Evolutionary conservation across 2,113 vertebrate genomes (phyloP).

Genomic region (Hepsetus odoe): DNA sequence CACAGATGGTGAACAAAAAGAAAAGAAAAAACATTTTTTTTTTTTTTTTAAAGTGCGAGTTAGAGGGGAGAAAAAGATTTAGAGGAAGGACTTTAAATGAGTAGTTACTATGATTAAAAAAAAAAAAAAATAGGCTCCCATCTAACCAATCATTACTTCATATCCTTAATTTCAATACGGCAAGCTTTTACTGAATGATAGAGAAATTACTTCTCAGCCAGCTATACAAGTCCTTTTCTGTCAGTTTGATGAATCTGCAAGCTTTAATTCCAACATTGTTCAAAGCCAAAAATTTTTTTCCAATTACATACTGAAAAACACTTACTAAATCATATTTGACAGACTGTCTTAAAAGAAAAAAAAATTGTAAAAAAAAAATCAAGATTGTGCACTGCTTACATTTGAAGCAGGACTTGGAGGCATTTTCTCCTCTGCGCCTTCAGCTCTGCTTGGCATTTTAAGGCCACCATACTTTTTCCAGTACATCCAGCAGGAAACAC

Average conservation of each 20-base stretch:
- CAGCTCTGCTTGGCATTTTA: constrained; percentile 96
- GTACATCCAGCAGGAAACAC: constrained; percentile 96
- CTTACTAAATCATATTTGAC: neutral
- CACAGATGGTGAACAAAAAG: neutral
- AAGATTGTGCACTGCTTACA: too few relatives aligned
- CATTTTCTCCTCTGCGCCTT: constrained; percentile 83
- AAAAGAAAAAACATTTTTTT: neutral
- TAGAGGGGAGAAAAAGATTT: neutral
- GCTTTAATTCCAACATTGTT: neutral
- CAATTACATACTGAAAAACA: too few relatives aligned
- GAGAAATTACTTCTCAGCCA: neutral
- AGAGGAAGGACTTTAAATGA: neutral
- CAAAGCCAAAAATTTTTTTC: neutral
- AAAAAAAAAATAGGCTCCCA: neutral
- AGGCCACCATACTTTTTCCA: constrained; percentile 98
- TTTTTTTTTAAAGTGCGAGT: too few relatives aligned
- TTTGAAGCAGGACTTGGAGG: constrained; percentile 84
- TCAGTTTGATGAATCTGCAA: neutral
- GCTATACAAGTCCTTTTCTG: neutral
- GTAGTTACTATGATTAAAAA: neutral
- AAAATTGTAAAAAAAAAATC: too few relatives aligned
- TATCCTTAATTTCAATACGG: neutral
- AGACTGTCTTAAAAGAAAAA: too few relatives aligned
- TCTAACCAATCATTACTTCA: neutral
- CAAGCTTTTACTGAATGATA: neutral